Conservation (phyloP, 1,140 invertebrate species). For the Frieseomelitta varia region DNA sequence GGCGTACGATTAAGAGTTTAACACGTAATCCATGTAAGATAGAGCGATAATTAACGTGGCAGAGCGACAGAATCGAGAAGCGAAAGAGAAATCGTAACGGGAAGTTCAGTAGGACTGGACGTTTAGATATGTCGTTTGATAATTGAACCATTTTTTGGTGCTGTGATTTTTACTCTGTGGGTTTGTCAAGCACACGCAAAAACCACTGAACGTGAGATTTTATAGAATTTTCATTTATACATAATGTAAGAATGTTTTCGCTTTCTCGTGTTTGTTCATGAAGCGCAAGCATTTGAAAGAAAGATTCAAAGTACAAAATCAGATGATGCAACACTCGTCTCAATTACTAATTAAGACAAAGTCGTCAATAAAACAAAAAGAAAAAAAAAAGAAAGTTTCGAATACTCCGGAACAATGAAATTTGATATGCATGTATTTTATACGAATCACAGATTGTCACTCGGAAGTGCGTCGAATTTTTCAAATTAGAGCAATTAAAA, state of each 20-base stretch:
- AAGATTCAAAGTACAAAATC: slow-evolving; percentile 8
- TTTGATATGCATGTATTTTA: not conserved
- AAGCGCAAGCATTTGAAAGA: not conserved
- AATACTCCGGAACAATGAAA: slow-evolving; percentile 1
- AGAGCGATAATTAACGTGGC: slow-evolving; percentile 11
- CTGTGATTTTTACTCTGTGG: slow-evolving; percentile 4
- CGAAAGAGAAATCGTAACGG: not conserved
- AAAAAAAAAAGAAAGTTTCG: no score
- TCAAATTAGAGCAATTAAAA: slow-evolving; percentile 7
- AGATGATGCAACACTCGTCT: not conserved
- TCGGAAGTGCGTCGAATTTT: not conserved
- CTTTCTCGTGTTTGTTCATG: not conserved
- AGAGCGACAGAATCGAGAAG: not conserved
- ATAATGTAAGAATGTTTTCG: not conserved
- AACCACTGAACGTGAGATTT: not conserved
- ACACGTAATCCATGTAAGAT: slow-evolving; percentile 45
- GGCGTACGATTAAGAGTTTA: slow-evolving; percentile 53
- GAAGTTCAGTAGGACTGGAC: not conserved
- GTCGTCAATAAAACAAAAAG: not conserved
- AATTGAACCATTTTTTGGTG: slow-evolving; percentile 13
- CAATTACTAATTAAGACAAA: not conserved
- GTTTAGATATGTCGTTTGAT: not conserved
- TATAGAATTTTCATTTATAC: not conserved
- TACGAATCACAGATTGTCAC: no score
- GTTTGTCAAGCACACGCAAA: not conserved